phyloP scores from a whole-genome alignment of 2,113 vertebrate species.

The Pomatostomus ruficeps region DNA sequence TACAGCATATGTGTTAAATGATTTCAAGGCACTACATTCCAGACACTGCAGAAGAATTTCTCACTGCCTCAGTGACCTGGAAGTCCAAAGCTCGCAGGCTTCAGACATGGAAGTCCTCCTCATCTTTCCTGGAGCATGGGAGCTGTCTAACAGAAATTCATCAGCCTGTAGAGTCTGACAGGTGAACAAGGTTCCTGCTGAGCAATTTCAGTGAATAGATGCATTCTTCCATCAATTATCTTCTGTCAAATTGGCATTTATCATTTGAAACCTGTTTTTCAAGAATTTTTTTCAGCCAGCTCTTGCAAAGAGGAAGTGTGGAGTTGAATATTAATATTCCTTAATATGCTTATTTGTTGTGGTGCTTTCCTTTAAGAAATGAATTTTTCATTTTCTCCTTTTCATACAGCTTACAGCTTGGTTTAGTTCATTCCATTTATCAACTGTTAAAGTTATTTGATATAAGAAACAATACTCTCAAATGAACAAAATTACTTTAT shows the following conservation, averaged over 20 bases:
- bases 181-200: constrained; percentile 16
- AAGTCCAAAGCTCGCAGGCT: background rate
- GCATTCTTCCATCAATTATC: background rate
- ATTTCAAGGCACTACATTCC: background rate
- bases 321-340: background rate
- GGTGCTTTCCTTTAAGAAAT: background rate
- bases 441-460: background rate
- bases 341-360: background rate
- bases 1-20: background rate
- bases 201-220: background rate
- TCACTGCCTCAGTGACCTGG: background rate
- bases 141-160: background rate
- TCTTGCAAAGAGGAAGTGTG: background rate
- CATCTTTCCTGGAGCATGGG: background rate
- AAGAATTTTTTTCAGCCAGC: background rate
- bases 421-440: background rate
- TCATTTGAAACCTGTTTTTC: background rate
- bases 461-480: background rate
- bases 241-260: background rate
- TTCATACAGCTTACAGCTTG: background rate
- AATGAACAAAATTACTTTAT: background rate
- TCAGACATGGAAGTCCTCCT: background rate
- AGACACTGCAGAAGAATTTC: background rate
- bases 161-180: background rate
- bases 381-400: background rate